Conservation (phyloP, 2,797 vertebrate species). For the Aplochiton taeniatus region DNA sequence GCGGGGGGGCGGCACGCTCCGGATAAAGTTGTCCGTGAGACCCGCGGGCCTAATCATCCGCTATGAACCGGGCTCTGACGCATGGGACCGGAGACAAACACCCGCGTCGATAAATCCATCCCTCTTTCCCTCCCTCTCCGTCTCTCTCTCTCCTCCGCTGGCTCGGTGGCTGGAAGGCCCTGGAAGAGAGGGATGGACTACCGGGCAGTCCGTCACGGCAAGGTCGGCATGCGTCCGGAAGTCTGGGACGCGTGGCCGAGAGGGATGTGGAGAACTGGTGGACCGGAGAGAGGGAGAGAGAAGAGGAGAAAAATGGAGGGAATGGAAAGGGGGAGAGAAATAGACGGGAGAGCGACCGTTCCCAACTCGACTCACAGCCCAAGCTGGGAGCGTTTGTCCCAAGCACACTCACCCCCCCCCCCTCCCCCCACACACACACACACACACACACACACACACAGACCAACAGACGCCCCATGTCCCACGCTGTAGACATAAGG, state of each 20-base stretch:
- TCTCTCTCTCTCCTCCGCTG: constrained; percentile 20
- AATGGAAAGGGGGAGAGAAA: not conserved
- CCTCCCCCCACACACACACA: constrained; percentile 9
- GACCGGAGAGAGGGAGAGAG: constrained; percentile 39
- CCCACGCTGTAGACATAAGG: constrained; percentile 69
- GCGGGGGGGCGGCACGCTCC: constrained; percentile 38
- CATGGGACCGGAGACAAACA: constrained; percentile 84
- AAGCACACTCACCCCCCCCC: constrained; percentile 26
- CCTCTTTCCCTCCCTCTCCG: constrained; percentile 70
- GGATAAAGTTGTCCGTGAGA: constrained; percentile 92
- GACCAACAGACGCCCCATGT: not conserved
- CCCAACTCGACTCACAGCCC: too few relatives aligned
- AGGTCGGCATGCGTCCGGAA: constrained; percentile 83
- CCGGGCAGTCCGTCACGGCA: constrained; percentile 88
- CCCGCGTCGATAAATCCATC: constrained; percentile 95
- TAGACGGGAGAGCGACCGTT: too few relatives aligned
- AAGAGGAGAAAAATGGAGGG: constrained; percentile 45
- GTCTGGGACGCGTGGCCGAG: constrained; percentile 57
- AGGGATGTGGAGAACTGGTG: constrained; percentile 13
- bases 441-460: constrained; percentile 7
- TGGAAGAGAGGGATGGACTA: constrained; percentile 84
- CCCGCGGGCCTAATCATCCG: constrained; percentile 89
- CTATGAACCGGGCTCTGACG: constrained; percentile 90
- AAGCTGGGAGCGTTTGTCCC: too few relatives aligned
- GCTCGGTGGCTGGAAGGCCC: constrained; percentile 81